phyloP scores from a whole-genome alignment of 2,113 vertebrate genomes.

The Microcebus murinus region DNA sequence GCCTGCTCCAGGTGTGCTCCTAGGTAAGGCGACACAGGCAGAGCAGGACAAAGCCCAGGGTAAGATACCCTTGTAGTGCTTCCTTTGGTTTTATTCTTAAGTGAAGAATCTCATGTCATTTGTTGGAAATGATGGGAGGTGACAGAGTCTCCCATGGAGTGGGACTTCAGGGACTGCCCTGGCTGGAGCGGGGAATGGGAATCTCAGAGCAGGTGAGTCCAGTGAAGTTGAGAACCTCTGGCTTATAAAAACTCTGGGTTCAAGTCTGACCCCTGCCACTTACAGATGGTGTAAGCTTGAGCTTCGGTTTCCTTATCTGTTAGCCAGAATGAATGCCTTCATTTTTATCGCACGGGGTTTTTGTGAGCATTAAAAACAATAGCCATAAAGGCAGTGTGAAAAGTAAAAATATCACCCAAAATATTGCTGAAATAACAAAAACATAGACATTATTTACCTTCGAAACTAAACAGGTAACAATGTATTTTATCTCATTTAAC shows the following conservation, averaged over 20 bases:
- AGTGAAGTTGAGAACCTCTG: neutral
- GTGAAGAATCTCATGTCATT: neutral
- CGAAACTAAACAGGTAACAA: too few relatives aligned
- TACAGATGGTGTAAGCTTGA: neutral
- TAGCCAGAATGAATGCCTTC: neutral
- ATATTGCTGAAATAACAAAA: neutral
- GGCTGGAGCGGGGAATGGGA: neutral
- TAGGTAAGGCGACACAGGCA: neutral
- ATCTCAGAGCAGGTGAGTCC: neutral
- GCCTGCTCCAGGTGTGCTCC: neutral
- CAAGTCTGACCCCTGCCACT: neutral
- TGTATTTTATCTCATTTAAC: neutral
- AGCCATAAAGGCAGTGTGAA: neutral
- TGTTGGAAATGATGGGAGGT: neutral
- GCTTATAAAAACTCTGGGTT: neutral
- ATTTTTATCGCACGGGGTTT: neutral
- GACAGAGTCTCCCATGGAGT: accelerated
- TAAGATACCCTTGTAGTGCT: neutral
- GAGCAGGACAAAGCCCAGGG: neutral
- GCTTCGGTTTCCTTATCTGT: neutral
- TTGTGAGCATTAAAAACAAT: neutral
- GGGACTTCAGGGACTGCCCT: neutral
- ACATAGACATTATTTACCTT: neutral
- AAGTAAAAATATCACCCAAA: neutral
- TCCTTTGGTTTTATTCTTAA: neutral